These are phyloP conservation scores for Diadema setosum DNA, from an alignment of 35 echinoderm and acorn worm species.

Conservation along the genomic window DNA sequence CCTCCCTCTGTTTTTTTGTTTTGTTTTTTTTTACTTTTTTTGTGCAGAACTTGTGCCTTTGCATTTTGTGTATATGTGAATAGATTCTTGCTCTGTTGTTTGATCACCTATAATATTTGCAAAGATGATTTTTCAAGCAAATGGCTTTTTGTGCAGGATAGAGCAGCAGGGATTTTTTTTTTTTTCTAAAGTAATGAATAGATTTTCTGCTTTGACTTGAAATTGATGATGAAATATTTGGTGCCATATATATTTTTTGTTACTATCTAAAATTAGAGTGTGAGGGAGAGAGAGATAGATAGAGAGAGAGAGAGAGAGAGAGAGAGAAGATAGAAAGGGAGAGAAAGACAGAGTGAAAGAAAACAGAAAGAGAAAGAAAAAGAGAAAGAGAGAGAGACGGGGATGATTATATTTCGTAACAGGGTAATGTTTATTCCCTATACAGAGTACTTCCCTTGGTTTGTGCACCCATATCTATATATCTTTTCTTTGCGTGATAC, in stretches of 20 bases:
- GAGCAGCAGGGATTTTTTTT: too few relatives aligned
- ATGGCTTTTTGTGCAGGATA: neutral
- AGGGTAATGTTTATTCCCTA: constrained; percentile 4
- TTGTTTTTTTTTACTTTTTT: neutral
- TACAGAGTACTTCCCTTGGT: neutral
- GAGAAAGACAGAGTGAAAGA: too few relatives aligned
- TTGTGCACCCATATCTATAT: too few relatives aligned
- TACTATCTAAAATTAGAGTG: too few relatives aligned
- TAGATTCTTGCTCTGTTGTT: neutral
- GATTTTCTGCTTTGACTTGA: neutral
- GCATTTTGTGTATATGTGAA: neutral
- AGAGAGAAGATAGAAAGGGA: too few relatives aligned
- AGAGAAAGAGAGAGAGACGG: neutral
- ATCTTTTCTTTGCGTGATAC: too few relatives aligned
- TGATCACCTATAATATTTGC: neutral
- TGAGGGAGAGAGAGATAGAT: too few relatives aligned
- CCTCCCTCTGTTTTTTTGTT: neutral
- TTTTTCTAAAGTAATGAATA: neutral
- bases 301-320: too few relatives aligned
- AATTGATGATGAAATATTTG: constrained; percentile 2
- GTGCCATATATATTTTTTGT: neutral
- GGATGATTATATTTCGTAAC: neutral
- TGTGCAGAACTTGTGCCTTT: neutral
- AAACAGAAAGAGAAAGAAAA: neutral
- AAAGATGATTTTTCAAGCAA: neutral